phyloP scores from a whole-genome alignment of 2,888 invertebrate species.

The Melieria omissa region DNA sequence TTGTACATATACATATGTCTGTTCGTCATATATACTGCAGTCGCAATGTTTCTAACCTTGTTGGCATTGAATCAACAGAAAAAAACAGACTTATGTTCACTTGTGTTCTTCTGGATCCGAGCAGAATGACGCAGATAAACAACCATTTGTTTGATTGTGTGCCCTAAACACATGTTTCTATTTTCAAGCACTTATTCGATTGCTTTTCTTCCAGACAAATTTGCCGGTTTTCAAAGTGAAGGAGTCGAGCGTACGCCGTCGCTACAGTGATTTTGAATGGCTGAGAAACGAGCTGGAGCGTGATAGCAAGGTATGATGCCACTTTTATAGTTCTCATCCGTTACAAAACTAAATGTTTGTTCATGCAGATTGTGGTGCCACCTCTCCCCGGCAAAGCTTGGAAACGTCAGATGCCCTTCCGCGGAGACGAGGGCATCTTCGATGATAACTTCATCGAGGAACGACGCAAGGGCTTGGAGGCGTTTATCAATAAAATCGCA shows the following conservation, averaged over 20 bases:
- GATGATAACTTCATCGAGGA: constrained; percentile 99
- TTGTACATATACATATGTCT: no score
- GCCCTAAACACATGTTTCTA: no score
- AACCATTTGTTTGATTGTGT: no score
- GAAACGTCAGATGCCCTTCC: constrained; percentile 98
- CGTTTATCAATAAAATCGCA: constrained; percentile 99
- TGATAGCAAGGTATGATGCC: constrained; percentile 89
- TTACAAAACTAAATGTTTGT: constrained; percentile 3
- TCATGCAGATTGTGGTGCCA: constrained; percentile 94
- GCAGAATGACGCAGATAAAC: no score
- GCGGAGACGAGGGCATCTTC: constrained; percentile 98
- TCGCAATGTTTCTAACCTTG: no score
- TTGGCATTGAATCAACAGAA: no score
- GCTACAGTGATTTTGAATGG: constrained; percentile 99
- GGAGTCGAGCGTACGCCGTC: constrained; percentile 95
- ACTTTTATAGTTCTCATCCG: background rate
- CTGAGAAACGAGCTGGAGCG: constrained; percentile 97
- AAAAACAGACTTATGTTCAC: no score
- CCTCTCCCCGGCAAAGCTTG: constrained; percentile 97
- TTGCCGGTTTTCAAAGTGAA: constrained; percentile 99
- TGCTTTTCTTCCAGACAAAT: constrained; percentile 86
- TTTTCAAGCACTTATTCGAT: background rate
- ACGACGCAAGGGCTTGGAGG: constrained; percentile 95
- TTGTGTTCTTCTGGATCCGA: no score
- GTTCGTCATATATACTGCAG: no score